Conservation (phyloP, 2,888 invertebrate species). For the Cremastinae sp. region DNA sequence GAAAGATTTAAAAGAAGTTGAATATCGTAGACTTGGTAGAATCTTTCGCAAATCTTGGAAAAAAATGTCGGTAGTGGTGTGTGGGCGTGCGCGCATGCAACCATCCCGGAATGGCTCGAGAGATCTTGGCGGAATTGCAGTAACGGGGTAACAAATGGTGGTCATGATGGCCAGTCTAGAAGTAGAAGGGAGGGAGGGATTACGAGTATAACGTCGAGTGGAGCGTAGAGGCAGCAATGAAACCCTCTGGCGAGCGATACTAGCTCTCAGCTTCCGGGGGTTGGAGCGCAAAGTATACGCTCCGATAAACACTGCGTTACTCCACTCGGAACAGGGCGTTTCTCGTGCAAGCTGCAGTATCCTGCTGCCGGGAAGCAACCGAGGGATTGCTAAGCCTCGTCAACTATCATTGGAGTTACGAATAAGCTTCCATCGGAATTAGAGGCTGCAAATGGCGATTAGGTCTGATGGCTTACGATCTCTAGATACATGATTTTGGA, state of each 20-base stretch:
- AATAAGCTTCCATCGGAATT: constrained; percentile 67
- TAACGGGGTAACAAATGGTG: constrained; percentile 68
- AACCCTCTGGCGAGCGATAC: constrained; percentile 56
- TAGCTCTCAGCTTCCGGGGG: constrained; percentile 62
- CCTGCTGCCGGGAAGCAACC: constrained; percentile 39
- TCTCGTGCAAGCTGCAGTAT: constrained; percentile 65
- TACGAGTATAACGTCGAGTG: constrained; percentile 69
- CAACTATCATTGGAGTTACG: constrained; percentile 67
- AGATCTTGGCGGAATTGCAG: constrained; percentile 64
- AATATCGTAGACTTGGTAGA: constrained; percentile 30
- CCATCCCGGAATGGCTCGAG: constrained; percentile 61
- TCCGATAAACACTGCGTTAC: constrained; percentile 78
- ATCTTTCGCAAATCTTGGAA: constrained; percentile 47
- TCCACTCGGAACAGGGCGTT: constrained; percentile 72
- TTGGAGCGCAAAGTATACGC: constrained; percentile 72
- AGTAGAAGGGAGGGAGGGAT: constrained; percentile 72
- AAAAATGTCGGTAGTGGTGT: constrained; percentile 26
- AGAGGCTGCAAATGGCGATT: constrained; percentile 61
- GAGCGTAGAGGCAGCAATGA: constrained; percentile 68
- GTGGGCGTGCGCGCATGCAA: constrained; percentile 38
- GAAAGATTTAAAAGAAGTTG: constrained; percentile 28
- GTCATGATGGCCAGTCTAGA: constrained; percentile 69
- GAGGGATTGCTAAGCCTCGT: constrained; percentile 66
- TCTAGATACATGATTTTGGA: constrained; percentile 47
- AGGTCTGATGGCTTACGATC: constrained; percentile 45